These are phyloP conservation scores for Pomatorhinus ruficollis DNA, from an alignment of 2,113 vertebrate species.

Conservation along the genomic window DNA sequence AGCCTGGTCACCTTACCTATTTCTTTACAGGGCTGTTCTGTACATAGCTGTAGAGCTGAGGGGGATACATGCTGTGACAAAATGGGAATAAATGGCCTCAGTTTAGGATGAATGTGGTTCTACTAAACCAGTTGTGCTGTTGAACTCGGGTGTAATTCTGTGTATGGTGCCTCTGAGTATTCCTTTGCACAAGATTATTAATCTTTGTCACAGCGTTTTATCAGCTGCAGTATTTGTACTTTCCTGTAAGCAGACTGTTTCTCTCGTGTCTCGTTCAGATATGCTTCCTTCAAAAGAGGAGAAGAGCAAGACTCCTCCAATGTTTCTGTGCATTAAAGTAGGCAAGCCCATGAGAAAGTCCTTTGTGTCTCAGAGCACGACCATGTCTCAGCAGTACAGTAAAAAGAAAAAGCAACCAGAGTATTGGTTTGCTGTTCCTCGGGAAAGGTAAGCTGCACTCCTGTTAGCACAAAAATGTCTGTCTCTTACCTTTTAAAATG, in stretches of 20 bases:
- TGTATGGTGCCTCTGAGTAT: neutral
- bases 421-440: conserved; percentile 98
- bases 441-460: conserved; percentile 83
- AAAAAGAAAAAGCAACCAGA: conserved; percentile 86
- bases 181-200: neutral
- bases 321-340: conserved; percentile 98
- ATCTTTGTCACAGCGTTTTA: neutral
- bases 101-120: neutral
- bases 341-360: conserved; percentile 98
- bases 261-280: conserved; percentile 75
- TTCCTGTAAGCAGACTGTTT: neutral
- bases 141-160: neutral
- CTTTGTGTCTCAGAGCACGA: conserved; percentile 82
- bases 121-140: neutral
- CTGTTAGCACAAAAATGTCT: neutral
- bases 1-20: neutral
- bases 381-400: conserved; percentile 81
- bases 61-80: neutral
- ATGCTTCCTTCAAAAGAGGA: conserved; percentile 94
- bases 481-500: neutral
- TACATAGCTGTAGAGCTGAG: neutral
- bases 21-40: neutral
- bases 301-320: conserved; percentile 95
- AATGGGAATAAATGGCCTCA: neutral
- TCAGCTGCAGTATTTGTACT: neutral